phyloP scores from a whole-genome alignment of 2,888 invertebrate genomes.

The Copidosoma aretas region DNA sequence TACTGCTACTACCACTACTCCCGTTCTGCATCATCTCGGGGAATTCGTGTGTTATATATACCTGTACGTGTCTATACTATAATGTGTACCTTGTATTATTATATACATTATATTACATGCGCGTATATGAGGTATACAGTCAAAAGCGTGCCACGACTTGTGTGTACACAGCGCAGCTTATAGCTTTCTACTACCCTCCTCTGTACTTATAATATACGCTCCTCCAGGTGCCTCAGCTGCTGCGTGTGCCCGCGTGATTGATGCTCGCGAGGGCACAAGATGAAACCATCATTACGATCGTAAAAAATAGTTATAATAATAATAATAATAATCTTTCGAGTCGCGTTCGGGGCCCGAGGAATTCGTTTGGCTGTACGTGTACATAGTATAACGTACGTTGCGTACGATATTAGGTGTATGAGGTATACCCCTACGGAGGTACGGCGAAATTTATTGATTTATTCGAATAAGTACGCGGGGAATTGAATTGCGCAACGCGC shows the following conservation, averaged over 20 bases:
- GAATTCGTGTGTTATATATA: neutral
- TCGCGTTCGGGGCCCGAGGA: no score
- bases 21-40: conserved; percentile 12
- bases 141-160: conserved; percentile 30
- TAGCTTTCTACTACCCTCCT: neutral
- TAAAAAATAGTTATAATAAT: no score
- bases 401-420: no score
- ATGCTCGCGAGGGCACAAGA: conserved; percentile 21
- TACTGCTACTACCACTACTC: conserved; percentile 21
- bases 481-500: neutral
- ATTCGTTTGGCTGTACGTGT: neutral
- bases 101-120: no score
- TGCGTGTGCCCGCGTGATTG: conserved; percentile 21
- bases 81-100: no score
- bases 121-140: neutral
- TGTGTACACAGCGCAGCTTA: no score
- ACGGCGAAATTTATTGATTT: conserved; percentile 21
- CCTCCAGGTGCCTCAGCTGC: no score
- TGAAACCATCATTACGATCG: conserved; percentile 35
- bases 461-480: neutral
- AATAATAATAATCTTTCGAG: no score
- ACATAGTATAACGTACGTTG: no score
- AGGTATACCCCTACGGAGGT: neutral
- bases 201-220: no score
- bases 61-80: neutral